phyloP scores from a whole-genome alignment of 2,888 invertebrate species.

The Nephrotoma appendiculata region DNA sequence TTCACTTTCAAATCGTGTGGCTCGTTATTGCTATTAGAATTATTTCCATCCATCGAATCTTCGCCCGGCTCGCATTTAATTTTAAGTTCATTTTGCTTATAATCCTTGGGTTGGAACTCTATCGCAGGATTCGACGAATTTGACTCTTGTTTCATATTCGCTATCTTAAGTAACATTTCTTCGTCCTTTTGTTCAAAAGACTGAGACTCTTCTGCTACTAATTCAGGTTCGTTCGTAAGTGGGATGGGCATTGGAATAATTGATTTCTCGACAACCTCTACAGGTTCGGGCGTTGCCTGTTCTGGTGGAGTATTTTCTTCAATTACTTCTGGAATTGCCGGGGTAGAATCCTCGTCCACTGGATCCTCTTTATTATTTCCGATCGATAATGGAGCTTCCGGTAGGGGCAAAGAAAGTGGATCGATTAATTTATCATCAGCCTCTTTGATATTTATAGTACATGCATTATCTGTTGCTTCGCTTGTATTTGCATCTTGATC shows the following conservation, averaged over 20 bases:
- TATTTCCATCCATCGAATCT: slow-evolving; percentile 30
- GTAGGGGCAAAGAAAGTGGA: slow-evolving; percentile 29
- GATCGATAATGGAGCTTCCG: slow-evolving; percentile 24
- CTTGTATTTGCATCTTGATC: slow-evolving; percentile 42
- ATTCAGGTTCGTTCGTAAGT: not conserved
- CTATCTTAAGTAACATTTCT: slow-evolving; percentile 30
- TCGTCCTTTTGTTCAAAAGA: slow-evolving; percentile 24
- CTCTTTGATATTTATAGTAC: slow-evolving; percentile 32
- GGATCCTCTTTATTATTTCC: not conserved
- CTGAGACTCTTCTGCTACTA: not conserved
- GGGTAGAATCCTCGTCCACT: not conserved
- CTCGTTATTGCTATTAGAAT: slow-evolving; percentile 39
- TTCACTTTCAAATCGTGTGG: slow-evolving; percentile 61
- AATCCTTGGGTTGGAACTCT: slow-evolving; percentile 27
- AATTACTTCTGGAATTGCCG: not conserved
- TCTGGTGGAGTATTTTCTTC: slow-evolving; percentile 6
- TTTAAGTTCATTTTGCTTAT: slow-evolving; percentile 48
- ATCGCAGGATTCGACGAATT: slow-evolving; percentile 18
- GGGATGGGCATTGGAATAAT: slow-evolving; percentile 7
- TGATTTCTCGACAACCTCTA: slow-evolving; percentile 7
- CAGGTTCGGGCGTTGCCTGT: not conserved
- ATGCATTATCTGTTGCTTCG: slow-evolving; percentile 27
- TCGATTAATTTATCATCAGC: slow-evolving; percentile 31
- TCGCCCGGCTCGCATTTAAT: slow-evolving; percentile 35
- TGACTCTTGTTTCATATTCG: slow-evolving; percentile 31